Evolutionary conservation across 1,140 invertebrate species (phyloP), one percentile per base, ranked within the genome.

Genomic region (Musca domestica): DNA sequence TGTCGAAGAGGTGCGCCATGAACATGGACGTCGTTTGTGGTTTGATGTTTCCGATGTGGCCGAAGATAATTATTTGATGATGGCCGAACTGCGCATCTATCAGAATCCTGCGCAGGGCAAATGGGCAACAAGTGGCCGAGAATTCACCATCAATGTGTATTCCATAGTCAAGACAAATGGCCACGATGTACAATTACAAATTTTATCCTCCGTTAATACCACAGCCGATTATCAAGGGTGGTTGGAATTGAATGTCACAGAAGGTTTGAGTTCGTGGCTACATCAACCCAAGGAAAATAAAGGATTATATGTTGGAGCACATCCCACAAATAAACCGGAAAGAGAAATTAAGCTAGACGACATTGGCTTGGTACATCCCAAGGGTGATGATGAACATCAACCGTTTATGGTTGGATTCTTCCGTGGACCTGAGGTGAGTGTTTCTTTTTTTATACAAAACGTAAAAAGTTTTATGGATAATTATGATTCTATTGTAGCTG

Each of bases 341-440:
- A 88, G 91, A 56, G 92, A 95, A 80, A 83, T 95, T 10, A 88
- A 90, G 72, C 88, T 93, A 3, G 90, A 92, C 74, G 91, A 94
- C 71, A 88, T 95, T 68, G 94, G 95, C 4, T 82, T 96, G 19
- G 87, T 94, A 14, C 91, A 89, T 63, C 86, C 87, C 2, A 88
- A 88, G 71, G 91, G 90, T 1, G 85, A 90, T 49, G 90, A 91
- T 73, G 92, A 94, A 69, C 91, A 90, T 71, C 92, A 95, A 76
- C 93, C 95, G 0, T 95, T 96, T 82, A 88, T 95, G 87, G 92
- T 94, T 6, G 92, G 90, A 2, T 96, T 93, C 78, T 89, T 95
- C 71, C 91, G 92, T 76, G 89, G 83, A 76, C 71, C 87, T 74
- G 83, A 85, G 68, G 72, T 82, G 69, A 66, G 83, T 83, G 71